Evolutionary conservation across 2,797 vertebrate genomes (phyloP), one percentile per base, ranked within the genome.

Genomic region (Phoeniculus purpureus): DNA sequence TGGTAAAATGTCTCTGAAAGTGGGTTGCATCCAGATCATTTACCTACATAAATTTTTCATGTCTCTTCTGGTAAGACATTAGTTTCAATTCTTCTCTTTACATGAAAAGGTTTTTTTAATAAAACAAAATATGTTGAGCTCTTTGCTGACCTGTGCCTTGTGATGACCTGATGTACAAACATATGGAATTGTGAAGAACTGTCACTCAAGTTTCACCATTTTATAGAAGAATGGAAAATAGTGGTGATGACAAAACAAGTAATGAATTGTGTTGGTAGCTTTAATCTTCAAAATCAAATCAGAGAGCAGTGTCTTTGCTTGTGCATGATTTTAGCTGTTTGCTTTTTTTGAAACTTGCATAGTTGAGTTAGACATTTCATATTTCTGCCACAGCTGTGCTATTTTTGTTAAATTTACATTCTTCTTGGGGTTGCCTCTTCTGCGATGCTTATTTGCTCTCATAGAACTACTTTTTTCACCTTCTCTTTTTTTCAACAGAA

Each of bases 11-110:
- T 98, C 98, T 93, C 97, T 99, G 56, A 99, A 98, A 52, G 98
- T 99, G 84, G 99, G 99, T 95, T 99, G 99, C 95, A 98, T 99
- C 94, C 98, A 98, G 85, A 98, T 99, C 83, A 97, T 99, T 72
- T 99, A 99, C 92, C 97, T 99, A 54, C 99, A 99, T 96, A 98
- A 98, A 90, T 99, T 99, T 94, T 96, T 99, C 87, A 98, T 98
- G 98, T 98, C 98, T 73, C 96, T 99, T 66, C 93, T 99, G 98
- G 99, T 99, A 97, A 98, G 98, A 25, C 4, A 16, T 6, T 15
- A 18, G 4, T 40, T 85, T 43, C 20, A 43, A 6, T 80, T 77
- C 10, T 84, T 56, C 58, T 64, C 22, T 60, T 89, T 45, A 40
- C 10, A 40, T 75, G 0, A 4, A 8, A 26, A 43, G 32, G 4